Evolutionary conservation across 2,888 invertebrate genomes (phyloP).

Genomic region (Leuctra nigra): DNA sequence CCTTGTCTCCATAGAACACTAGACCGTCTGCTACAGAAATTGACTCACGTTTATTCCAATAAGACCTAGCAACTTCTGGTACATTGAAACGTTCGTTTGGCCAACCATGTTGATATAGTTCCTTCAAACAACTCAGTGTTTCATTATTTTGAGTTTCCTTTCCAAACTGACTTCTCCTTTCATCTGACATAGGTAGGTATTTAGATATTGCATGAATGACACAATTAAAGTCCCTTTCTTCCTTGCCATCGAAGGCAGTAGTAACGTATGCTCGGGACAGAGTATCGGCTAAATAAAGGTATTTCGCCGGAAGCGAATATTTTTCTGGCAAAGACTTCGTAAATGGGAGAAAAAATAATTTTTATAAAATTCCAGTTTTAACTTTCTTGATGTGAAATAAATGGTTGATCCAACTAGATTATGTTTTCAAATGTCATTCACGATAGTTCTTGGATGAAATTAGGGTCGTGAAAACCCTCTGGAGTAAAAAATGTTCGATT

Average conservation of each 20-base stretch:
- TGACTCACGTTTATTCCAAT: slow-evolving; percentile 4
- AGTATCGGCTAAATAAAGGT: background rate
- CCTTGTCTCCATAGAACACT: slow-evolving; percentile 2
- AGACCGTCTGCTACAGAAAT: slow-evolving; percentile 7
- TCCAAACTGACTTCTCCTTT: background rate
- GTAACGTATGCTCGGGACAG: background rate
- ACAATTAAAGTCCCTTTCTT: background rate
- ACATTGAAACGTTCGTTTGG: background rate
- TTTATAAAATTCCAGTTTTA: too few species aligned
- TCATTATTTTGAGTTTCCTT: background rate
- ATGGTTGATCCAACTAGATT: too few species aligned
- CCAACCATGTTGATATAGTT: background rate
- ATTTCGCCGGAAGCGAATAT: too few species aligned
- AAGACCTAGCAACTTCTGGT: background rate
- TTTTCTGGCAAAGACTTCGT: too few species aligned
- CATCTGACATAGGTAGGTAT: background rate
- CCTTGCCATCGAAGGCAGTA: background rate
- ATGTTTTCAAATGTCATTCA: too few species aligned
- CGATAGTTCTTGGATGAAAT: too few species aligned
- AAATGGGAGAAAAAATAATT: too few species aligned
- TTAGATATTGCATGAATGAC: background rate
- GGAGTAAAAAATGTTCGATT: too few species aligned
- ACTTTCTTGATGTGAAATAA: too few species aligned
- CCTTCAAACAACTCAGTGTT: background rate
- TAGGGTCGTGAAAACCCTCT: too few species aligned